phyloP scores from a whole-genome alignment of 2,797 vertebrate species.

The Sebastes melanostomus region DNA sequence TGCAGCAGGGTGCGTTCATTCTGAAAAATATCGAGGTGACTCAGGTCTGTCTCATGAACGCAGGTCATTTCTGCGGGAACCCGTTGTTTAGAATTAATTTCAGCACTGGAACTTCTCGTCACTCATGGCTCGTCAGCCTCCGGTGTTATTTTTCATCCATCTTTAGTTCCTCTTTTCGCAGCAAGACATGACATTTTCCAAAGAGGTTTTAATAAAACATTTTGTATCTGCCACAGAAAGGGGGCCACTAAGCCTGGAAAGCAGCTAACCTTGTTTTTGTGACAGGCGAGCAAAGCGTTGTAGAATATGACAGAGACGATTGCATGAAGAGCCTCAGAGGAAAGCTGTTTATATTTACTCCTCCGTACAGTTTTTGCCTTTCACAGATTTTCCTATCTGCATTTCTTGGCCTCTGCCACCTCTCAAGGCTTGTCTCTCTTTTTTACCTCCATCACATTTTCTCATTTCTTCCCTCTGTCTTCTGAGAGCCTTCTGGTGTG shows the following conservation, averaged over 20 bases:
- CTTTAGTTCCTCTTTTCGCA: conserved; percentile 27
- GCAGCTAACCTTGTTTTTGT: conserved; percentile 66
- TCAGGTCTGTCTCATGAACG: conserved; percentile 21
- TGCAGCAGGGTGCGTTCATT: not conserved
- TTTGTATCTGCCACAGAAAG: conserved; percentile 51
- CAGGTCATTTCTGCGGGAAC: conserved; percentile 44
- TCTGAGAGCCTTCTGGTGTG: conserved; percentile 4
- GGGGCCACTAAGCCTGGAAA: conserved; percentile 41
- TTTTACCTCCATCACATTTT: conserved; percentile 33
- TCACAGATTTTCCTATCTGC: conserved; percentile 28
- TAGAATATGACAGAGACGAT: conserved; percentile 51
- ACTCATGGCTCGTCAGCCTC: conserved; percentile 24
- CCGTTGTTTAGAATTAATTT: conserved; percentile 43
- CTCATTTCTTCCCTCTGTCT: conserved; percentile 26
- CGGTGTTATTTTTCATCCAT: conserved; percentile 38
- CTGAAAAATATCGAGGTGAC: conserved; percentile 40
- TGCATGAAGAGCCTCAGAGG: conserved; percentile 35
- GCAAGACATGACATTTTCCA: conserved; percentile 55
- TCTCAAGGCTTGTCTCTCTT: conserved; percentile 25
- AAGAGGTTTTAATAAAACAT: conserved; percentile 70
- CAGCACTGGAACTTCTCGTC: conserved; percentile 17
- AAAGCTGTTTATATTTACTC: conserved; percentile 47
- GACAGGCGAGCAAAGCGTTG: conserved; percentile 60
- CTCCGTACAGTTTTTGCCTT: conserved; percentile 3
- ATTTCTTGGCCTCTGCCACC: conserved; percentile 35